A percentile compares a stretch with the other conserved stretches of the same genome.
Conservation (phyloP, 2,888 invertebrate genomes). For the Mantis religiosa region DNA sequence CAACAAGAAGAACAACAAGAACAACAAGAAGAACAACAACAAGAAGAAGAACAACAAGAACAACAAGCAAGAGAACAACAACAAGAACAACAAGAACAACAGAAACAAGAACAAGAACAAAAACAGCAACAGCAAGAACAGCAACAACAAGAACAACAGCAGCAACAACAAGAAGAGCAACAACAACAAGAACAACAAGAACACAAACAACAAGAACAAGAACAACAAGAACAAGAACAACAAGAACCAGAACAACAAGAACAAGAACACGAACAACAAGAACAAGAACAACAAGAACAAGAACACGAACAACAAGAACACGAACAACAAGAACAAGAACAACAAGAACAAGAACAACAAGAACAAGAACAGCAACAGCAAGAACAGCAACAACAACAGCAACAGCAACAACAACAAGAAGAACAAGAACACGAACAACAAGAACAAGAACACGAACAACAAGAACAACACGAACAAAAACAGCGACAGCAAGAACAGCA, state of each 20-base stretch:
- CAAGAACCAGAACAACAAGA: background rate
- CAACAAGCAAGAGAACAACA: background rate
- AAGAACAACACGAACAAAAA: background rate
- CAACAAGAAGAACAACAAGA: too few relatives aligned
- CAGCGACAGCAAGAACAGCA: background rate
- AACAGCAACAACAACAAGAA: background rate
- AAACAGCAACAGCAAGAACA: background rate
- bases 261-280: background rate
- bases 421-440: background rate
- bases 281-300: background rate
- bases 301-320: background rate
- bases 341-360: background rate
- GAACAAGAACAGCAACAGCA: background rate
- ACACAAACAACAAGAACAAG: too few relatives aligned
- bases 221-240: background rate
- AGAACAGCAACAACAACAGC: background rate
- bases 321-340: background rate
- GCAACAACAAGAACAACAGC: background rate
- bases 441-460: background rate
- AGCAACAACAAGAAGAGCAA: background rate
- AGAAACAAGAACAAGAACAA: background rate
- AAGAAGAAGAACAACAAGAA: too few relatives aligned
- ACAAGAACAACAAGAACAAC: background rate
- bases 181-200: background rate
- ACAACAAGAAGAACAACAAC: too few relatives aligned